A percentile compares a stretch with the other conserved stretches of the same genome.
Conservation (phyloP, 2,797 vertebrate species). For the Zenarchopterus dispar region DNA sequence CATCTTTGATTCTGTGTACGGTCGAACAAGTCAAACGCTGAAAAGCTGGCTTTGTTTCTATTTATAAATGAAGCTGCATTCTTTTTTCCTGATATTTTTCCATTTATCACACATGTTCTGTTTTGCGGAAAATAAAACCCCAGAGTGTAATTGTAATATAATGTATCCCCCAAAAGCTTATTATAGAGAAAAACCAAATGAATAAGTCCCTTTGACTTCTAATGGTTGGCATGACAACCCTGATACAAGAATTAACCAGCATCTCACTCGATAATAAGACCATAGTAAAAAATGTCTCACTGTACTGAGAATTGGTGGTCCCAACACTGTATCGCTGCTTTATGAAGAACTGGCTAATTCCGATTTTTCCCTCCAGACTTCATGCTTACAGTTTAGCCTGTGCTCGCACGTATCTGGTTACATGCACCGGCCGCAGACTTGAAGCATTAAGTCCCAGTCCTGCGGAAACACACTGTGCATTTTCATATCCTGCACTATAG, state of each 20-base stretch:
- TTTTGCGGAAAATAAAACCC: not conserved
- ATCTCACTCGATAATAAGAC: conserved; percentile 50
- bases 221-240: conserved; percentile 67
- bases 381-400: conserved; percentile 12
- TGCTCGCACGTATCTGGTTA: not conserved
- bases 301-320: conserved; percentile 32
- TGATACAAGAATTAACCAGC: conserved; percentile 36
- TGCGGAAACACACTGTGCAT: conserved; percentile 10
- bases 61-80: conserved; percentile 20
- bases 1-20: conserved; percentile 35
- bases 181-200: conserved; percentile 43
- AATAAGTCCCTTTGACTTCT: conserved; percentile 38
- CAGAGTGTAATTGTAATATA: conserved; percentile 3
- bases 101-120: no score
- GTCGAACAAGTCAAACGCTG: conserved; percentile 23
- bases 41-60: conserved; percentile 7
- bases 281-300: conserved; percentile 52
- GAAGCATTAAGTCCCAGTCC: conserved; percentile 7
- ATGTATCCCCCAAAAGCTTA: conserved; percentile 30
- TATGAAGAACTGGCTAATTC: conserved; percentile 32
- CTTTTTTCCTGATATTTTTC: not conserved
- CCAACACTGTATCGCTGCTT: conserved; percentile 25
- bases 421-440: not conserved
- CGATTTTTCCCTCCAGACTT: conserved; percentile 18
- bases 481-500: conserved; percentile 24